Percentiles rank a stretch among this genome's conserved stretches.
Conservation (phyloP, 2,888 invertebrate species). For the Ennomos quercinarius region DNA sequence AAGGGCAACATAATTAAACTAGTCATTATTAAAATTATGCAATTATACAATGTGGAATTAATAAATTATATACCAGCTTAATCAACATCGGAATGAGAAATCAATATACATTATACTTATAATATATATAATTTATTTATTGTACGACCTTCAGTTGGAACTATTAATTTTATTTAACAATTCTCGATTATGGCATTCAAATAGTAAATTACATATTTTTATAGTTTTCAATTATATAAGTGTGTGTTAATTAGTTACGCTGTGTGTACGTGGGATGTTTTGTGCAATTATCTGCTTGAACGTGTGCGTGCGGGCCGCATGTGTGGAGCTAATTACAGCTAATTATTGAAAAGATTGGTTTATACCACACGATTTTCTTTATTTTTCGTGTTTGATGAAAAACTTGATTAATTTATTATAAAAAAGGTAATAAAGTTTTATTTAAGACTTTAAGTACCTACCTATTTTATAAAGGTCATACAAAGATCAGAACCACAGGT, state of each 20-base stretch:
- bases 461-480: too few relatives aligned
- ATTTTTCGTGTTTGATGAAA: slow-evolving; percentile 16
- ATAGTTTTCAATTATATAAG: slow-evolving; percentile 60
- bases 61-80: slow-evolving; percentile 50
- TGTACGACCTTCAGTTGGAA: slow-evolving; percentile 55
- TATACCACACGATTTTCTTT: slow-evolving; percentile 31
- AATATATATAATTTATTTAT: slow-evolving; percentile 59
- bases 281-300: slow-evolving; percentile 40
- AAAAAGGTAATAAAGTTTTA: neutral
- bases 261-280: slow-evolving; percentile 41
- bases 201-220: slow-evolving; percentile 63
- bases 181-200: slow-evolving; percentile 69
- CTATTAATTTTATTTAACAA: slow-evolving; percentile 68
- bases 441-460: neutral
- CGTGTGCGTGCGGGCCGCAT: slow-evolving; percentile 26
- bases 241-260: slow-evolving; percentile 47
- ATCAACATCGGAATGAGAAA: slow-evolving; percentile 58
- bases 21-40: slow-evolving; percentile 45
- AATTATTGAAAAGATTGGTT: slow-evolving; percentile 39
- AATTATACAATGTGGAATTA: slow-evolving; percentile 39
- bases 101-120: slow-evolving; percentile 46
- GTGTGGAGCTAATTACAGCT: slow-evolving; percentile 36
- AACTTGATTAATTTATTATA: slow-evolving; percentile 7
- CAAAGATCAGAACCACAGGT: too few relatives aligned
- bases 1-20: slow-evolving; percentile 43